Evolutionary conservation across 2,797 vertebrate genomes (phyloP), one percentile per base, ranked within the genome.

Genomic region (Lithobates pipiens): DNA sequence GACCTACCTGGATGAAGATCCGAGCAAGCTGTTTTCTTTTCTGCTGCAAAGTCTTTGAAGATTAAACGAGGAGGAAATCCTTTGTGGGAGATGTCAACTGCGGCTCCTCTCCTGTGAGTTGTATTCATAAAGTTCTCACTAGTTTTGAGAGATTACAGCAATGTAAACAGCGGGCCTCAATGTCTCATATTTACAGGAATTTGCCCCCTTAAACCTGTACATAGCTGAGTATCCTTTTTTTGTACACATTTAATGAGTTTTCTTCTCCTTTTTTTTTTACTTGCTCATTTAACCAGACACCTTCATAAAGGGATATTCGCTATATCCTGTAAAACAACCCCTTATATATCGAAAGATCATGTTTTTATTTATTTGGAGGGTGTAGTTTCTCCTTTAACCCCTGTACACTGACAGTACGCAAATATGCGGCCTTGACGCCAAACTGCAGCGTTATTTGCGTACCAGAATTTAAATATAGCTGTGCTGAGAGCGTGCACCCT

Each of bases 41-140:
- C 89, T 92, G 90, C 91, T 89, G 79, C 73, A 76, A 83, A 85
- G 89, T 88, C 95, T 96, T 95, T 96, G 95, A 96, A 95, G 94
- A 92, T 88, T 92, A 90, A 93, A 89, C 84, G 90, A 91, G 92
- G 89, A 90, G 91, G 92, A 91, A 91, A 93, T 94, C 93, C 95
- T 93, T 93, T 95, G 92, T 94, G 90, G 91, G 91, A 91, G 94
- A 94, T 96, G 94, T 92, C 91, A 92, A 89, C 92, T 89, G 93
- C 89, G 92, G 91, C 84, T 92, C 92, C 89, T 91, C 89, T 88
- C 89, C 87, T 82, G 88, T 89, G 91, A 88, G 88, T 91, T 91
- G 80, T 86, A 83, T 86, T 86, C 75, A 86, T 78, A 83, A 78
- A 89, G 88, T 92, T 86, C 76, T 83, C 25, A 87, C 90, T 88